These are phyloP conservation scores for Delphinapterus leucas DNA, from an alignment of 2,113 vertebrate genomes.

Conservation along the genomic window DNA sequence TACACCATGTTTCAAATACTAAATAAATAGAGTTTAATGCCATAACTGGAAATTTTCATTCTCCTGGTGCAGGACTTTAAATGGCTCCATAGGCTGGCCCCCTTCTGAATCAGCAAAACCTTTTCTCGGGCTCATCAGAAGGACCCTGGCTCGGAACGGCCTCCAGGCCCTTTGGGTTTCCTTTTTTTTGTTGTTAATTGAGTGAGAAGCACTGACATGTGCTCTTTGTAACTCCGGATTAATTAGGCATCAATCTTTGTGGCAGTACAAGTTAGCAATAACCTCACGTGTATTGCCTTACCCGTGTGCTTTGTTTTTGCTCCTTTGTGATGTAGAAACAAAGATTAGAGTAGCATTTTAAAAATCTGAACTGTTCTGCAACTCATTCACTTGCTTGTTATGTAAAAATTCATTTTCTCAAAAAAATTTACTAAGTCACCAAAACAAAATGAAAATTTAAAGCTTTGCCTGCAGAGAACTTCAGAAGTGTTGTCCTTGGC, in stretches of 20 bases:
- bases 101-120: slow-evolving; percentile 16
- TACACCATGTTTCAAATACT: slow-evolving; percentile 69
- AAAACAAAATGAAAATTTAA: slow-evolving; percentile 5
- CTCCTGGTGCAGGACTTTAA: slow-evolving; percentile 60
- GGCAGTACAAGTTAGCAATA: background rate
- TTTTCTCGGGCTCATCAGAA: background rate
- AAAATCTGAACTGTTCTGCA: background rate
- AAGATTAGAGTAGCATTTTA: background rate
- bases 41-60: slow-evolving; percentile 71
- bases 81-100: slow-evolving; percentile 42
- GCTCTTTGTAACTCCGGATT: background rate
- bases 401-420: background rate
- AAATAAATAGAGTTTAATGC: slow-evolving; percentile 73
- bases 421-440: background rate
- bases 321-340: background rate
- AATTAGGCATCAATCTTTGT: background rate
- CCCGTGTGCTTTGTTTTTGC: background rate
- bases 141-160: background rate
- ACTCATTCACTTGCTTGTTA: background rate
- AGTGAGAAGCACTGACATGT: background rate
- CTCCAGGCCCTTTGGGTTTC: background rate
- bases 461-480: background rate
- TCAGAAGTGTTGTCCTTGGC: background rate
- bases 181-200: background rate
- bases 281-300: background rate